Evolutionary conservation across 1,140 invertebrate genomes (phyloP), one percentile per base, ranked within the genome.

Genomic region (Drosophila leontia): DNA sequence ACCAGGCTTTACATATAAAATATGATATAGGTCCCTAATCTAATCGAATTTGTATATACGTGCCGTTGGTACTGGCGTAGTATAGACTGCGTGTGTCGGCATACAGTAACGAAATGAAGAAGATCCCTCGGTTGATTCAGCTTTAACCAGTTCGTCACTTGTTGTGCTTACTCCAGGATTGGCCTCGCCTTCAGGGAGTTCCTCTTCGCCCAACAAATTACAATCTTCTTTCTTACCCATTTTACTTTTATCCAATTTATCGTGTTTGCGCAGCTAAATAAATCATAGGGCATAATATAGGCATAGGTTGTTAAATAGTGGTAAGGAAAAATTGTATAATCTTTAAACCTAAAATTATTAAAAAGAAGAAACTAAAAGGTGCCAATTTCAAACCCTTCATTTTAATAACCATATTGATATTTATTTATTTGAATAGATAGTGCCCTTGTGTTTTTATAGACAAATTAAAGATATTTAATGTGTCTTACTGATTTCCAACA

Each of bases 31-130:
- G 34, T 34, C 32, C 45, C 50, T 39, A 29, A 50, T 45, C 63
- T 19, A 72, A 29, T 26, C 15, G 39, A 15, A 56, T 67, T 53
- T 37, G 35, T 59, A 15, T 48, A 93, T 94, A 94, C 94, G 92
- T 94, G 94, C 94, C 94, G 93, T 94, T 90, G 93, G 94, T 90
- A 94, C 93, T 92, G 94, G 93, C 85, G 93, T 91, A 84, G 93
- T 94, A 92, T 93, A 94, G 80, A 93, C 93, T 68, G 94, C 93
- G 93, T 94, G 93, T 86, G 93, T 93, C 85, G 94, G 93, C 94
- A 94, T 94, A 93, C 94, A 94, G 93, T 94, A 94, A 87, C 93
- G 93, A 87, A 93, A 94, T 47, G 86, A 57, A 12, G 86, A 57
- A 12, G 86, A 75, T 91, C 93, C 93, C 93, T 76, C 61, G 53